Conservation (phyloP, 2,888 invertebrate genomes). For the Polymixis flavicincta region DNA sequence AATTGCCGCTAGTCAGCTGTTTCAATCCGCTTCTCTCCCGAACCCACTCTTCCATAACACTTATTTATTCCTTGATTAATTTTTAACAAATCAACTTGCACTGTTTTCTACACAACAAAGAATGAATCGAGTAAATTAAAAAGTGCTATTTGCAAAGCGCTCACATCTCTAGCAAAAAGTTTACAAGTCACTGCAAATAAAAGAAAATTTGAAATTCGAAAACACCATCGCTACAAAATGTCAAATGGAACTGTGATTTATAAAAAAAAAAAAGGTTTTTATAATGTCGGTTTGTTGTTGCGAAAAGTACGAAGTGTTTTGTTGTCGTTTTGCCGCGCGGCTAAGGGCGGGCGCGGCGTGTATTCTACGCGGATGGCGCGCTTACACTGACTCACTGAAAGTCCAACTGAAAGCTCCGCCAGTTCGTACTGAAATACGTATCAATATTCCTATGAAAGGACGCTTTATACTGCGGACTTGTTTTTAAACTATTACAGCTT, state of each 20-base stretch:
- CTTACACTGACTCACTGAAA: conserved; percentile 64
- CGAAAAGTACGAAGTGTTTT: conserved; percentile 51
- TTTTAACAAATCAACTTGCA: conserved; percentile 44
- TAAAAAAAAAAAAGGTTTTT: conserved; percentile 28
- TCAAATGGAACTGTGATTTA: conserved; percentile 26
- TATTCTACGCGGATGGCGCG: conserved; percentile 64
- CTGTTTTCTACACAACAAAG: conserved; percentile 25
- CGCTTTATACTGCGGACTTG: conserved; percentile 39
- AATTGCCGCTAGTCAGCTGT: conserved; percentile 42
- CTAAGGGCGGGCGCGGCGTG: conserved; percentile 62
- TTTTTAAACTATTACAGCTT: conserved; percentile 49
- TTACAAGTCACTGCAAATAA: conserved; percentile 21
- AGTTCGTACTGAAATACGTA: conserved; percentile 55
- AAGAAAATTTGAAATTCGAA: conserved; percentile 26
- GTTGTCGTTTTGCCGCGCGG: conserved; percentile 44
- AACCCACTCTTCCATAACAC: conserved; percentile 62
- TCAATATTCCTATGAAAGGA: conserved; percentile 58
- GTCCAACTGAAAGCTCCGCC: conserved; percentile 59
- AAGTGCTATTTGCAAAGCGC: conserved; percentile 12
- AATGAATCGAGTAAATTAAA: conserved; percentile 27
- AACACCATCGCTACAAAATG: conserved; percentile 14
- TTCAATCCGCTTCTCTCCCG: conserved; percentile 58
- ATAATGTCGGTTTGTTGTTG: conserved; percentile 51
- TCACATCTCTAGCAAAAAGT: conserved; percentile 47
- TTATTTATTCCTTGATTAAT: conserved; percentile 27